These are phyloP conservation scores for Coremacera marginata DNA, from an alignment of 2,888 invertebrate species.

Conservation along the genomic window DNA sequence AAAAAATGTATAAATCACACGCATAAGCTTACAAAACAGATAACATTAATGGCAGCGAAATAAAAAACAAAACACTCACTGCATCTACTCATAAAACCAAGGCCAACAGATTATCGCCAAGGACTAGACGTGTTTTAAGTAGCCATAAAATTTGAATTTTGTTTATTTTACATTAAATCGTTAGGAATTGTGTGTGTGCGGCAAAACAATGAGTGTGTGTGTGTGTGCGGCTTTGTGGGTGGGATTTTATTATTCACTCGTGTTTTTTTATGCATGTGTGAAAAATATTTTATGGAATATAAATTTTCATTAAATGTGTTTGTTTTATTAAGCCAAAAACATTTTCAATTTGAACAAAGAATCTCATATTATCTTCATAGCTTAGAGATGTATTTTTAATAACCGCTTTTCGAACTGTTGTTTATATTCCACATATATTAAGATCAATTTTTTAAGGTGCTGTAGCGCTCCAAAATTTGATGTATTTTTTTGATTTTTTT, in stretches of 20 bases:
- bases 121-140: slow-evolving; percentile 38
- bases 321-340: not conserved
- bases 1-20: not conserved
- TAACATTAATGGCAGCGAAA: too few relatives aligned
- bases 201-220: too few relatives aligned
- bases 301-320: slow-evolving; percentile 16
- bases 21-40: not conserved
- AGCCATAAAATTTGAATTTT: slow-evolving; percentile 37
- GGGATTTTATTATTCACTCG: too few relatives aligned
- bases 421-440: too few relatives aligned
- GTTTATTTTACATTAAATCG: not conserved
- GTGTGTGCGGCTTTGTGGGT: not conserved
- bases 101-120: not conserved
- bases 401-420: too few relatives aligned
- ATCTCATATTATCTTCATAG: too few relatives aligned
- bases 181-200: not conserved
- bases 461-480: too few relatives aligned
- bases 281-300: slow-evolving; percentile 2
- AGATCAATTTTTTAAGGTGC: too few relatives aligned
- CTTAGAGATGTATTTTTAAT: too few relatives aligned
- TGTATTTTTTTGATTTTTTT: too few relatives aligned
- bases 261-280: not conserved
- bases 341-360: not conserved
- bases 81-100: not conserved
- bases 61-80: not conserved